Base-by-base conservation (phyloP, 2,113 vertebrate genomes). In the Erythrocercus mccallii region DNA sequence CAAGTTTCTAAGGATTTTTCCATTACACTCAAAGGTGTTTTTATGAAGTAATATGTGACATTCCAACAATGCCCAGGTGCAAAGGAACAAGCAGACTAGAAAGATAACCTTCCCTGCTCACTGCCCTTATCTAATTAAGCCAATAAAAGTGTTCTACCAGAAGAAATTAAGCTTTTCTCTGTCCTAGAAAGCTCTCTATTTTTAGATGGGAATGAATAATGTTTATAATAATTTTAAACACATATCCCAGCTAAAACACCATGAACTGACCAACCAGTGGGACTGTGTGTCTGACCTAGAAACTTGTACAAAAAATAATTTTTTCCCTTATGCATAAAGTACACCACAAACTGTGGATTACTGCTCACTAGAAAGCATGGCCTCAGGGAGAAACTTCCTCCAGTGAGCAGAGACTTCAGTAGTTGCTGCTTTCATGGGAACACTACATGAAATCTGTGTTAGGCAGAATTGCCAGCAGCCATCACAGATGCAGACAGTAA, bases 101-200 rank as follows among this genome's bases (percentile, higher is more conserved):
- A 92, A 93, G 0, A 1, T 40, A 95, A 69, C 48, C 65, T 31
- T 86, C 60, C 30, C 45, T 47, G 54, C 60, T 77, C 86, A 70
- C 25, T 79, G 61, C 25, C 24, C 31, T 90, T 69, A 79, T 37
- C n/a, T 92, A 87, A 92, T 86, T 42, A 94, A 64, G 69, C 61
- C 73, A 89, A 94, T 79, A 64, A 25, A 92, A 64, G 14, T 69
- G 80, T 91, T 84, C 73, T 87, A 54, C 24, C 73, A 89, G 83
- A 96, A 81, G 15, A 83, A 84, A 92, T 69, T 24, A 56, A 65
- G 45, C n/a, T 95, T 85, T 74, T 71, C 61, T 74, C 38, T 91
- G 77, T 84, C 50, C 64, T 88, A 94, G 76, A 95, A 95, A 95
- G 38, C 23, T 22, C 40, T 92, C 86, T 95, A 71, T 76, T 91